Base-by-base conservation (phyloP, 1,140 invertebrate species). In the Nephotettix cincticeps region DNA sequence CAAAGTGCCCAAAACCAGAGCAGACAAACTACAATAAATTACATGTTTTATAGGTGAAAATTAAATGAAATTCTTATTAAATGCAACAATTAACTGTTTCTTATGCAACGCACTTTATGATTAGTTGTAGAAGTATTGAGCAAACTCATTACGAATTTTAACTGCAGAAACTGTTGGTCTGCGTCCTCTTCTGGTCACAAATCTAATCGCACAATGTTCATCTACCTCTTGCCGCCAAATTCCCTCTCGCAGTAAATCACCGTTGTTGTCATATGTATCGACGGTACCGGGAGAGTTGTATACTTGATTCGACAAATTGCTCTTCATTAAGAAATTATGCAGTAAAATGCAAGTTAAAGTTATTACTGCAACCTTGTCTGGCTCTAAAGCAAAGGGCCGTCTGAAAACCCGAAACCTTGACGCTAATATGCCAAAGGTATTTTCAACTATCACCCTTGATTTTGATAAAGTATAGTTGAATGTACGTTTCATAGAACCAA, bases 391-490 rank as follows among this genome's bases (percentile, higher is more conserved):
- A 6, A 36, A 6, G 4, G 32, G 32, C 32, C 14, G 4, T 14
- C 32, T 36, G 23, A 83, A 81, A 47, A 83, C 77, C 75, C 80
- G 29, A 72, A 80, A 82, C 51, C 74, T 68, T 14, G 75, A 43
- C 11, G 76, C 76, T 51, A 84, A 54, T 47, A 85, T 83, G 1
- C 81, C 82, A 77, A 84, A 85, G 3, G 78, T 58, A 61, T 61
- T 61, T 29, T 61, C 23, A 14, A 61, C 56, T 23, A 61, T 23
- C 28, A 21, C 28, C 25, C 81, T 75, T 23, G 79, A 79, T 54
- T 78, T 72, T 21, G 72, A 76, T 23, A 80, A 47, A 36, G 79
- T 43, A 71, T 84, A 86, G 74, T 85, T 84, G 74, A 80, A 86
- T 58, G 84, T 76, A 68, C 69, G 75, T 75, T 76, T 64, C 64